Evolutionary conservation across 2,888 invertebrate species (phyloP).

Genomic region (Eulithis prunata): DNA sequence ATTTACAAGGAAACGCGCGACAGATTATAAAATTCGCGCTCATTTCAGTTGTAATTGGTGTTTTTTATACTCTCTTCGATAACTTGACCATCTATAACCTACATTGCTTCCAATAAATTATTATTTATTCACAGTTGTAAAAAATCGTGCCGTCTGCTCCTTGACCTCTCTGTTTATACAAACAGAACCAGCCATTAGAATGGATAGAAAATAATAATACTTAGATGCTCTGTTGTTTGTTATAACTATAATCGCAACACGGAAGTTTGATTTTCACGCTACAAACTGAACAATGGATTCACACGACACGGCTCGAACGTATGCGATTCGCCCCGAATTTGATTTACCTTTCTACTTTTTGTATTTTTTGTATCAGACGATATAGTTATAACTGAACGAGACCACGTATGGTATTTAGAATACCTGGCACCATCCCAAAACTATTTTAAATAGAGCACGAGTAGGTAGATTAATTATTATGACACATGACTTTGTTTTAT

Average conservation of each 20-base stretch:
- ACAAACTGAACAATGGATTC: slow-evolving; percentile 61
- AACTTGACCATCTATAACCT: slow-evolving; percentile 6
- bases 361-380: slow-evolving; percentile 46
- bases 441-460: slow-evolving; percentile 71
- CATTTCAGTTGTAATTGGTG: slow-evolving; percentile 50
- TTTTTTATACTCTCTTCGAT: slow-evolving; percentile 39
- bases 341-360: slow-evolving; percentile 61
- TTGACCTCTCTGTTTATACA: slow-evolving; percentile 30
- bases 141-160: slow-evolving; percentile 28
- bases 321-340: slow-evolving; percentile 57
- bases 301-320: slow-evolving; percentile 52
- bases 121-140: slow-evolving; percentile 7
- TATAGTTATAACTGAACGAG: slow-evolving; percentile 58
- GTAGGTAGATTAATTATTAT: slow-evolving; percentile 77
- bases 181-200: slow-evolving; percentile 28
- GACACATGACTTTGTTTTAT: slow-evolving; percentile 69
- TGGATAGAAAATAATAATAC: slow-evolving; percentile 50
- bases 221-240: slow-evolving; percentile 58
- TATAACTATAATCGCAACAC: slow-evolving; percentile 61
- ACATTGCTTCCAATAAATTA: slow-evolving; percentile 17
- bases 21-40: slow-evolving; percentile 61
- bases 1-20: slow-evolving; percentile 67
- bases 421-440: slow-evolving; percentile 71
- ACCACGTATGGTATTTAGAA: slow-evolving; percentile 74
- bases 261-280: slow-evolving; percentile 72